Conservation (phyloP, 2,888 invertebrate species). For the Drosophila quasianomalipes region DNA sequence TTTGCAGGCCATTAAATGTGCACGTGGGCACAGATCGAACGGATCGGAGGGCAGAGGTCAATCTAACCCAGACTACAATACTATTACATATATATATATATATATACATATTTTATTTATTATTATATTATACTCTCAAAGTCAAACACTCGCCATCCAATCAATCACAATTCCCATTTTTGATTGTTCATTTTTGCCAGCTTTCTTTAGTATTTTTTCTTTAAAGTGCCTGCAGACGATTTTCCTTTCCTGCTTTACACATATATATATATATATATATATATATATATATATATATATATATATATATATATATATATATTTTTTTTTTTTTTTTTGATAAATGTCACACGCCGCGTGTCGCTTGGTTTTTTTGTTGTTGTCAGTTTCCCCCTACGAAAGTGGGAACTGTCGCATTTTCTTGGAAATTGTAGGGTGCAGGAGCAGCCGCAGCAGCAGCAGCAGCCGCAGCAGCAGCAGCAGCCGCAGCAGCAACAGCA, state of each 20-base stretch:
- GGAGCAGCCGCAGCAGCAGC: conserved; percentile 7
- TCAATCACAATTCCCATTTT: conserved; percentile 72
- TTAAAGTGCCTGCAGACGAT: conserved; percentile 4
- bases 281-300: background rate
- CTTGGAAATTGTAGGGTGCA: conserved; percentile 57
- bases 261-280: background rate
- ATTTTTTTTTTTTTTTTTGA: conserved; percentile 57
- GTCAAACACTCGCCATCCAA: conserved; percentile 55
- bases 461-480: too few relatives aligned
- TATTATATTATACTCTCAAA: conserved; percentile 14
- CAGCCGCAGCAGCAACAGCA: conserved; percentile 5
- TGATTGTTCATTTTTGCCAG: conserved; percentile 25
- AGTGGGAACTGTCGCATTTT: conserved; percentile 70
- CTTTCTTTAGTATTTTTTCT: conserved; percentile 29
- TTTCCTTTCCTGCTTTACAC: background rate
- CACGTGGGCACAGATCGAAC: conserved; percentile 44
- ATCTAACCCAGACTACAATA: background rate
- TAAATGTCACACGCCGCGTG: conserved; percentile 79
- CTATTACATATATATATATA: background rate
- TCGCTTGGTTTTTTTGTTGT: conserved; percentile 48
- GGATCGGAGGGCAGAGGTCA: conserved; percentile 35
- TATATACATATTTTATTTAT: background rate
- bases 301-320: background rate
- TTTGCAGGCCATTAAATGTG: conserved; percentile 28
- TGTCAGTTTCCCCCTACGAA: conserved; percentile 25